Conservation (phyloP, 2,113 vertebrate genomes). For the Amazona vittata region DNA sequence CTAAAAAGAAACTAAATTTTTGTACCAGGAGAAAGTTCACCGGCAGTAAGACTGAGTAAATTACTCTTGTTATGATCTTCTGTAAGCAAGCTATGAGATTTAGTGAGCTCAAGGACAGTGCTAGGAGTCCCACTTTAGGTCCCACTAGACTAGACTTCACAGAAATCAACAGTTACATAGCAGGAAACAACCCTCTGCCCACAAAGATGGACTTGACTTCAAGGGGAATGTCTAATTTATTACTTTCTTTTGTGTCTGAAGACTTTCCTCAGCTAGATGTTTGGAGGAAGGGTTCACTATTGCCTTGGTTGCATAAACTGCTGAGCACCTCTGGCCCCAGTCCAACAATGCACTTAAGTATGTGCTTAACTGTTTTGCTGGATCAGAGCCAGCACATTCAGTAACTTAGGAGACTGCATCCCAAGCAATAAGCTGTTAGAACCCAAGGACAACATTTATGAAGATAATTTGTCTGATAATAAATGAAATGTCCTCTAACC, state of each 20-base stretch:
- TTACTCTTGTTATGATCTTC: neutral
- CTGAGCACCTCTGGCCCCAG: constrained; percentile 24
- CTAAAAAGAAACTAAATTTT: neutral
- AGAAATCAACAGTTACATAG: neutral
- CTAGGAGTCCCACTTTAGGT: neutral
- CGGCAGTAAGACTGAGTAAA: neutral
- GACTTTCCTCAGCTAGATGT: neutral
- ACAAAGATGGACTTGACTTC: neutral
- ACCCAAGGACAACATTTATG: neutral
- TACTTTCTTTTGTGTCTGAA: constrained; percentile 1
- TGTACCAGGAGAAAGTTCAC: neutral
- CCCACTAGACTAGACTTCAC: neutral
- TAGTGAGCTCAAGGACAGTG: neutral
- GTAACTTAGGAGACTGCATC: constrained; percentile 5
- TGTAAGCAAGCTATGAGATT: neutral
- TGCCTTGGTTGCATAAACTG: neutral
- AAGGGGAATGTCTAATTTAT: constrained; percentile 12
- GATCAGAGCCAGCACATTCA: constrained; percentile 28
- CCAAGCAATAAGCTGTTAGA: constrained; percentile 20
- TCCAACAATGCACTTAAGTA: constrained; percentile 46
- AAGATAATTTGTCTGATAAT: constrained; percentile 16
- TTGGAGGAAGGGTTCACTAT: constrained; percentile 17
- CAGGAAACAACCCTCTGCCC: neutral
- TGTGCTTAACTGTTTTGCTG: constrained; percentile 25
- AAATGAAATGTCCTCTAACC: neutral